A percentile compares a stretch with the other conserved stretches of the same genome.
phyloP scores from a whole-genome alignment of 2,888 invertebrate genomes.

The Rhorus exstirpatorius region DNA sequence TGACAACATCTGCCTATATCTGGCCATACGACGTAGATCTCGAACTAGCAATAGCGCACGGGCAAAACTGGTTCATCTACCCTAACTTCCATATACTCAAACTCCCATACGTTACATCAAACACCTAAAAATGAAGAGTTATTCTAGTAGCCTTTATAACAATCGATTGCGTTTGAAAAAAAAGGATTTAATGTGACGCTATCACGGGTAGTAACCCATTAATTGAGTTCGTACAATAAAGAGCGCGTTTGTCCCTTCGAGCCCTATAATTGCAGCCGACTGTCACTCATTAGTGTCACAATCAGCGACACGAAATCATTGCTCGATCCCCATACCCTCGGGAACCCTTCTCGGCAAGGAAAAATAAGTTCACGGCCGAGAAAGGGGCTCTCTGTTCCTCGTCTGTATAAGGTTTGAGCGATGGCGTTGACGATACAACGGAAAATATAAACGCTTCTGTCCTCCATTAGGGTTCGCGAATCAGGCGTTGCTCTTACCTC shows the following conservation, averaged over 20 bases:
- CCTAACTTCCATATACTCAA: neutral
- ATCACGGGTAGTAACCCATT: slow-evolving; percentile 20
- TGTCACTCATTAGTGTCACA: slow-evolving; percentile 74
- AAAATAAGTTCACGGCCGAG: slow-evolving; percentile 51
- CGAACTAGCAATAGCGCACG: neutral
- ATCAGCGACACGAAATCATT: slow-evolving; percentile 77
- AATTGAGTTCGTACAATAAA: slow-evolving; percentile 27
- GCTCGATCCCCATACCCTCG: slow-evolving; percentile 67
- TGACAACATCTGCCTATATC: too few relatives aligned
- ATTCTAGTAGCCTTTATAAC: neutral
- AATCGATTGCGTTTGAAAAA: neutral
- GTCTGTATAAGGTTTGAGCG: slow-evolving; percentile 38
- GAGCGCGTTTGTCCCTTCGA: slow-evolving; percentile 15
- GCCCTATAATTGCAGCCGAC: slow-evolving; percentile 51
- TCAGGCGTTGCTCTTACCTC: slow-evolving; percentile 20
- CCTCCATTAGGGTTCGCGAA: slow-evolving; percentile 51
- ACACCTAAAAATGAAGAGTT: neutral
- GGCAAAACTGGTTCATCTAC: neutral
- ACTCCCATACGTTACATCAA: neutral
- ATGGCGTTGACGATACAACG: slow-evolving; percentile 59
- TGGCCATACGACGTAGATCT: too few relatives aligned
- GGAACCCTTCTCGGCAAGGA: slow-evolving; percentile 27
- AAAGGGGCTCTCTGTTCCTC: slow-evolving; percentile 45
- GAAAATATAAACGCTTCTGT: slow-evolving; percentile 16
- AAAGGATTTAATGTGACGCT: slow-evolving; percentile 9